These are phyloP conservation scores for Hephaestus fuliginosus DNA, from an alignment of 2,797 vertebrate species.

Conservation along the genomic window DNA sequence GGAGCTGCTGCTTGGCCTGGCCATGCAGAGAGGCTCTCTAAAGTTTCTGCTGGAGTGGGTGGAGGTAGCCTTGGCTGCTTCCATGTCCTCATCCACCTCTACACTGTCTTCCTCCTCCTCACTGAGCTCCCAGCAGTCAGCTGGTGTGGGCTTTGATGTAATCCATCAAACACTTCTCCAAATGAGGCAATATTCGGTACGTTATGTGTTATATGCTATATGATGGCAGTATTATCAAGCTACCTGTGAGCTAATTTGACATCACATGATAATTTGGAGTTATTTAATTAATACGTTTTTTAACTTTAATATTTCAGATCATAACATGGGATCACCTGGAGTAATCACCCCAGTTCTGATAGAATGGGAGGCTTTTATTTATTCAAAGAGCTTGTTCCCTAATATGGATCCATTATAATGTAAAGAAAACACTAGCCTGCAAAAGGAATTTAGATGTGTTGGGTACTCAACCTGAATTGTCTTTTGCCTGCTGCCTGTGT, in stretches of 20 bases:
- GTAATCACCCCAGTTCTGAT: not conserved
- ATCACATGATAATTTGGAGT: not conserved
- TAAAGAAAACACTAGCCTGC: not conserved
- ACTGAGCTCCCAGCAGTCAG: conserved; percentile 69
- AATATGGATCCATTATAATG: conserved; percentile 1
- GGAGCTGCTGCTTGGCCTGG: conserved; percentile 87
- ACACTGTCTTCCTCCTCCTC: conserved; percentile 71
- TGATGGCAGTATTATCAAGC: not conserved
- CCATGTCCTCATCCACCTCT: conserved; percentile 71
- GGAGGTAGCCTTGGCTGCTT: conserved; percentile 87
- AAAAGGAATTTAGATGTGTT: not conserved
- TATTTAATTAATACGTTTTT: not conserved
- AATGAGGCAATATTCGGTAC: conserved; percentile 89
- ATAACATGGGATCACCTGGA: not conserved
- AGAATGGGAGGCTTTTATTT: not conserved
- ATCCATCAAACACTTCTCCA: conserved; percentile 87
- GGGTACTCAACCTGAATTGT: not conserved
- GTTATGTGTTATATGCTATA: conserved; percentile 24
- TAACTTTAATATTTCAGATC: not conserved
- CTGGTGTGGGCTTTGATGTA: conserved; percentile 84
- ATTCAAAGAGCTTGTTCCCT: not conserved
- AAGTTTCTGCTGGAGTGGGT: conserved; percentile 90
- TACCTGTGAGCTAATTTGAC: not conserved
- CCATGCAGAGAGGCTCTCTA: conserved; percentile 88
- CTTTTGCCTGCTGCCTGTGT: not conserved